A percentile compares a stretch with the other conserved stretches of the same genome.
Evolutionary conservation across 2,888 invertebrate genomes (phyloP).

Genomic region (Acholoe squamosa): DNA sequence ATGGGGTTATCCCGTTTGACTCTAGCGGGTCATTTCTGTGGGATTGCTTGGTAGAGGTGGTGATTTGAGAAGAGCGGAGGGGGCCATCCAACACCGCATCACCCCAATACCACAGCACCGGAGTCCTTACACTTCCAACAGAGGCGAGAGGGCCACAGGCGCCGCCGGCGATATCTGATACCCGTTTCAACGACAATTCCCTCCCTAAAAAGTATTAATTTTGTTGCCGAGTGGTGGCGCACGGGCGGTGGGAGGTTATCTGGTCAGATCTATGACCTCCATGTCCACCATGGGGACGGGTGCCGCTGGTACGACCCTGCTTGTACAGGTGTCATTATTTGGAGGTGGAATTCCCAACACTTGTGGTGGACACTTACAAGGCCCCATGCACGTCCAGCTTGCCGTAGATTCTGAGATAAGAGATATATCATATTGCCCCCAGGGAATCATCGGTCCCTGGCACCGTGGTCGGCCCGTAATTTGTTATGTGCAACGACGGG

Average conservation of each 20-base stretch:
- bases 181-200: conserved; percentile 23
- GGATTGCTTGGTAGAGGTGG: not conserved
- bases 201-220: conserved; percentile 48
- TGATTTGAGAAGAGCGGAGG: not conserved
- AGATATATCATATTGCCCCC: conserved; percentile 46
- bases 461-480: conserved; percentile 1
- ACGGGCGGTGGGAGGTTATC: not conserved
- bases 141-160: not conserved
- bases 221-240: conserved; percentile 24
- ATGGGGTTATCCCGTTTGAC: not conserved
- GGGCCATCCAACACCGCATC: conserved; percentile 17
- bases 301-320: conserved; percentile 26
- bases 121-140: conserved; percentile 1
- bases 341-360: conserved; percentile 48
- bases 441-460: conserved; percentile 48
- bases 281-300: conserved; percentile 10
- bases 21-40: not conserved
- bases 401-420: conserved; percentile 47
- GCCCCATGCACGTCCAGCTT: not conserved
- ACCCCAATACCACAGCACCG: conserved; percentile 22
- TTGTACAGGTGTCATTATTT: conserved; percentile 40
- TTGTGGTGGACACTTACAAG: too few relatives aligned
- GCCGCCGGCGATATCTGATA: not conserved
- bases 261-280: conserved; percentile 12
- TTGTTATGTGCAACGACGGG: conserved; percentile 36